phyloP scores from a whole-genome alignment of 2,113 vertebrate genomes.

The Chamaetylas fuelleborni region DNA sequence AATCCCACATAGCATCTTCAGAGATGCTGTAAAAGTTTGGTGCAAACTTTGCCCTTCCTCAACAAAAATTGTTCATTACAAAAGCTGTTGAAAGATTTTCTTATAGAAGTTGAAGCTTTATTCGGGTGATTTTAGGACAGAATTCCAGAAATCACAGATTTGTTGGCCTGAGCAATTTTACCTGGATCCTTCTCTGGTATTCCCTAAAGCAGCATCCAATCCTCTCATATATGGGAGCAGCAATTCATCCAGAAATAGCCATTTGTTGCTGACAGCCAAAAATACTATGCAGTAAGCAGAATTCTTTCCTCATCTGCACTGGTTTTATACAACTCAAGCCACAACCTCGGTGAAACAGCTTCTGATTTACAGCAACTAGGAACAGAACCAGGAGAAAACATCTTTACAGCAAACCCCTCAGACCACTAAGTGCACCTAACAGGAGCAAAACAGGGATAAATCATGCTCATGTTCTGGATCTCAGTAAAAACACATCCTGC shows the following conservation, averaged over 20 bases:
- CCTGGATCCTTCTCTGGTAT: background rate
- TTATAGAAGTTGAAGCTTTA: background rate
- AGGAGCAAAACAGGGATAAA: background rate
- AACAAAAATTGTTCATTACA: background rate
- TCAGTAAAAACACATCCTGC: background rate
- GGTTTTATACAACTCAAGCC: background rate
- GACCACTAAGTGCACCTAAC: background rate
- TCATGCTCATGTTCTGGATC: background rate
- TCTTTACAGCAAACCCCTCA: background rate
- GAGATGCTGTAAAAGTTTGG: background rate
- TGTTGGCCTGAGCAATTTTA: background rate
- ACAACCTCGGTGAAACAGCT: background rate
- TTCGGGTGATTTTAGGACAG: background rate
- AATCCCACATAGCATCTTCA: background rate
- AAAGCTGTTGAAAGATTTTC: background rate
- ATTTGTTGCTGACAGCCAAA: background rate
- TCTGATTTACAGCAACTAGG: slow-evolving; percentile 2
- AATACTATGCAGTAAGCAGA: background rate
- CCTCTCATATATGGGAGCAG: background rate
- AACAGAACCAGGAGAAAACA: background rate
- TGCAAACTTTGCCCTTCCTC: background rate
- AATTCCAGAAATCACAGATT: background rate
- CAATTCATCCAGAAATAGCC: background rate
- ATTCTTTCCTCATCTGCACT: background rate
- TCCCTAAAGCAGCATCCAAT: background rate